These are phyloP conservation scores for Limanda limanda DNA, from an alignment of 2,113 vertebrate genomes.

Conservation along the genomic window DNA sequence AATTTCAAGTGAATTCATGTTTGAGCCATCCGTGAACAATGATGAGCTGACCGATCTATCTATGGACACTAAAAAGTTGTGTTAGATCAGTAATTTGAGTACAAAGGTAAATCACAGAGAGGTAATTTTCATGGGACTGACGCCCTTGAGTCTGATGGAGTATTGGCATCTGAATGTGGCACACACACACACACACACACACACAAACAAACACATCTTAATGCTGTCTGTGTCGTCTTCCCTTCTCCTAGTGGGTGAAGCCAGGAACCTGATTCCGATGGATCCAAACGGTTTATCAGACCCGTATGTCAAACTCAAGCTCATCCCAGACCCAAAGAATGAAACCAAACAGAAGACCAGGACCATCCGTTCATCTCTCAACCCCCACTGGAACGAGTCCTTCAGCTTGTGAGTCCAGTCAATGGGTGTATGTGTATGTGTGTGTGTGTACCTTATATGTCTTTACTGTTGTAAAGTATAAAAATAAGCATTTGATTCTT, in stretches of 20 bases:
- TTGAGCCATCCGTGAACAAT: too few relatives aligned
- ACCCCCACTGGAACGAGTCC: conserved; percentile 95
- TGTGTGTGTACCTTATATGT: neutral
- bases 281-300: conserved; percentile 97
- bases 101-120: too few relatives aligned
- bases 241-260: conserved; percentile 87
- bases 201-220: too few relatives aligned
- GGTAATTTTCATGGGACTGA: neutral
- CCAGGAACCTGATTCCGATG: conserved; percentile 97
- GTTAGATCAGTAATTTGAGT: too few relatives aligned
- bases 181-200: neutral
- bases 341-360: conserved; percentile 98
- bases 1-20: conserved; percentile 33
- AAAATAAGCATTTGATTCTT: neutral
- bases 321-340: conserved; percentile 96
- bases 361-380: conserved; percentile 95
- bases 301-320: conserved; percentile 97
- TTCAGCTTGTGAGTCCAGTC: conserved; percentile 91
- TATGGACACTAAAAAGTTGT: too few relatives aligned
- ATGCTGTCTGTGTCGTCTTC: neutral
- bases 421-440: neutral
- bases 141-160: neutral
- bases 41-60: too few relatives aligned
- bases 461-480: neutral
- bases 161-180: too few relatives aligned